Percentiles rank a stretch among this genome's conserved stretches.
Evolutionary conservation across 2,797 vertebrate genomes (phyloP).

Genomic region (Macropodus opercularis): DNA sequence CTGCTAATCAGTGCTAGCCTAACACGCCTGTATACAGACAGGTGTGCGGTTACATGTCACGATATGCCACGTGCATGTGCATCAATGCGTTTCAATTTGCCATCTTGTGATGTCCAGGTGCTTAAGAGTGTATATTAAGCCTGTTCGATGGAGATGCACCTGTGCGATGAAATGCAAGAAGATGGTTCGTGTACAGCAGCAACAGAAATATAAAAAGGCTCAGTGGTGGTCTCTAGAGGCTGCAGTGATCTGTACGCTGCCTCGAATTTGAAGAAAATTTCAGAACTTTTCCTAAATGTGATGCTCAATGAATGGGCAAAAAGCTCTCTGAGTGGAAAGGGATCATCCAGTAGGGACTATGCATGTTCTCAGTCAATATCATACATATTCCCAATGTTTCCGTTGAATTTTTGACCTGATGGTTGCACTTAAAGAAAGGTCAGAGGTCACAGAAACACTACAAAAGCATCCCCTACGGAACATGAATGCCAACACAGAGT

Average conservation of each 20-base stretch:
- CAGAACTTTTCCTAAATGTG: not conserved
- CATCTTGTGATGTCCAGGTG: no score
- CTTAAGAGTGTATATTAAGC: no score
- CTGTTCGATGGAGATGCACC: no score
- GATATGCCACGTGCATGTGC: no score
- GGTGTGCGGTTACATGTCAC: no score
- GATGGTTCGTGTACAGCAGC: not conserved
- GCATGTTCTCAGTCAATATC: slow-evolving; percentile 34
- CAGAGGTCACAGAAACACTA: slow-evolving; percentile 33
- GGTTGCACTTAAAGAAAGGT: slow-evolving; percentile 27
- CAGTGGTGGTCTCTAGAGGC: not conserved
- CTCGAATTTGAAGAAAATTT: not conserved
- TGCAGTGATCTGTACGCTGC: not conserved
- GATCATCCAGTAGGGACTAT: not conserved
- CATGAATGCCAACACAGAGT: slow-evolving; percentile 10
- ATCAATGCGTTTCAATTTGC: no score
- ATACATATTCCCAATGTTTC: slow-evolving; percentile 33
- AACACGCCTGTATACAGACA: no score
- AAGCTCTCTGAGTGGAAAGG: slow-evolving; percentile 2
- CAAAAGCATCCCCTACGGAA: slow-evolving; percentile 8
- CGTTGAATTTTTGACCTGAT: slow-evolving; percentile 13
- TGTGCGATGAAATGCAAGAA: no score
- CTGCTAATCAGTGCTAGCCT: no score
- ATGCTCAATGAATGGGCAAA: not conserved
- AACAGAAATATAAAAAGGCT: not conserved